Base-by-base conservation (phyloP, 2,113 vertebrate genomes). In the Clarias gariepinus region DNA sequence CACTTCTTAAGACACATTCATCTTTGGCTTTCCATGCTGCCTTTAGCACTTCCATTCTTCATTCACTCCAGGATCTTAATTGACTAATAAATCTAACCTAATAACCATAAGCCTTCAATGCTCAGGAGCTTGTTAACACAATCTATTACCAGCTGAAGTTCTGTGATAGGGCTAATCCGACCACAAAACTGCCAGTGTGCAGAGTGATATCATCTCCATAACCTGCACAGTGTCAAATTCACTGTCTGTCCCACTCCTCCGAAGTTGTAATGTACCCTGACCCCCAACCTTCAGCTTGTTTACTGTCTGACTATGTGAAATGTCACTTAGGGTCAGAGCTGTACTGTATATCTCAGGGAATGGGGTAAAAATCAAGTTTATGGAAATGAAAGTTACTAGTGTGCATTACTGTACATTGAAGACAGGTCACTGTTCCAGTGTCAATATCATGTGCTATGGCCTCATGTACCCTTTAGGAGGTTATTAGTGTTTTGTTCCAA, bases 41-140 rank as follows among this genome's bases (percentile, higher is more conserved):
- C 86, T 68, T 66, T 30, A 86, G 61, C 58, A 55, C 74, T 82
- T 83, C 84, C 77, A 90, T 90, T 84, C 80, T 86, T 88, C 87
- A 88, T 90, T 90, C 84, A 88, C 81, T 81, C 86, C 61, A 71
- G 66, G 84, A 30, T 84, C 87, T 88, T 90, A 90, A 90, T 88
- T 90, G 87, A 88, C 89, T 90, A 88, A 90, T 90, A 90, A 90
- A 90, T 90, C 87, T 87, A 85, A 90, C 89, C 89, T 90, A 90
- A 90, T 90, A 90, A 88, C 89, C 84, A 86, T 86, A 88, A 86
- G 81, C 84, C 81, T 53, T 86, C 74, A 81, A 86, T 84, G 89
- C 84, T 66, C 66, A 84, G 84, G 82, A 85, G 87, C 89, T 90
- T 90, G 89, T 88, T 90, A 90, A 88, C 89, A 90, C 89, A 90